Conservation (phyloP, 2,888 invertebrate species). For the Scelioninae gen. 1 region DNA sequence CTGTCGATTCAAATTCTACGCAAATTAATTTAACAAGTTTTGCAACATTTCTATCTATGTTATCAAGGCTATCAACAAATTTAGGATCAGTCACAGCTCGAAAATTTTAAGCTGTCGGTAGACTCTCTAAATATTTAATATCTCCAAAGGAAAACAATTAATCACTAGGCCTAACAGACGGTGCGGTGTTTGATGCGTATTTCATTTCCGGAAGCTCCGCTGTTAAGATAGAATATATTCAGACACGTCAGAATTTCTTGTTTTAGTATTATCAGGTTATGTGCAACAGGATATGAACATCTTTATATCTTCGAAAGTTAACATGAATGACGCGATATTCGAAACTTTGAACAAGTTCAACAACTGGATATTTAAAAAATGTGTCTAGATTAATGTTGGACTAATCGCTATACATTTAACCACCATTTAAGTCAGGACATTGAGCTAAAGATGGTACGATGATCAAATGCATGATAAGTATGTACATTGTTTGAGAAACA, state of each 20-base stretch:
- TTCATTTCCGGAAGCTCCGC: slow-evolving; percentile 65
- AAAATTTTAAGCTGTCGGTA: slow-evolving; percentile 79
- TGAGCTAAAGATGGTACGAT: slow-evolving; percentile 44
- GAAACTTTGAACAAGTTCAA: slow-evolving; percentile 33
- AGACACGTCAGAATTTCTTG: slow-evolving; percentile 42
- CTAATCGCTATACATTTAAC: slow-evolving; percentile 48
- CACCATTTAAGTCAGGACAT: slow-evolving; percentile 53
- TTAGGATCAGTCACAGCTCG: slow-evolving; percentile 65
- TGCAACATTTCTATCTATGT: not conserved
- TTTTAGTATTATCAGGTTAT: slow-evolving; percentile 25
- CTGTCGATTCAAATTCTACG: not conserved
- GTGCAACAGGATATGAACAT: slow-evolving; percentile 31
- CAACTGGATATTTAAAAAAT: slow-evolving; percentile 56
- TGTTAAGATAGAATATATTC: slow-evolving; percentile 34
- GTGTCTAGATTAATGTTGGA: slow-evolving; percentile 35
- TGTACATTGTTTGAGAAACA: slow-evolving; percentile 36
- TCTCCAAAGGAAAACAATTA: slow-evolving; percentile 73
- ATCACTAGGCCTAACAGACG: slow-evolving; percentile 84
- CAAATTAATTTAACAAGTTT: slow-evolving; percentile 14
- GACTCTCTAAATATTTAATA: slow-evolving; percentile 80
- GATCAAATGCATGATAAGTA: slow-evolving; percentile 36
- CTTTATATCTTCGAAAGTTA: slow-evolving; percentile 33
- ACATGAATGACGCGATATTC: slow-evolving; percentile 19
- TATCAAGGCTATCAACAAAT: slow-evolving; percentile 33
- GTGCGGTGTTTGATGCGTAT: slow-evolving; percentile 75